Evolutionary conservation across 2,888 invertebrate genomes (phyloP), one percentile per base, ranked within the genome.

Genomic region (Leptinotarsa haldemani): DNA sequence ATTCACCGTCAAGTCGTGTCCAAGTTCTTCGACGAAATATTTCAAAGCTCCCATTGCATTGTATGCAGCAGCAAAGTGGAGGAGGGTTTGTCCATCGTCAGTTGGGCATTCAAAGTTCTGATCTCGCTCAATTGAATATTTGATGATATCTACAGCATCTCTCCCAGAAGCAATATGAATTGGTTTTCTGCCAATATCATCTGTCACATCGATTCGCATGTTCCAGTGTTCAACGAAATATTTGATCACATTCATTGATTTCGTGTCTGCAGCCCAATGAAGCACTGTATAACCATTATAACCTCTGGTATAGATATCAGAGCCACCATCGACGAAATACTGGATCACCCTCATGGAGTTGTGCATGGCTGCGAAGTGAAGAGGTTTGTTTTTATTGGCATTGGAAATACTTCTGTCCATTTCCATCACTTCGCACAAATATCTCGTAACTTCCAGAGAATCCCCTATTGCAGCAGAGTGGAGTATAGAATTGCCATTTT

Each of bases 131-230:
- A 47, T 50, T 1, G 48, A 47, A 48, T 63, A 65, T 70, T 65
- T 65, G 12, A 70, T 46, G 3, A 56, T 56, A 12, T 70, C 65
- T 9, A 65, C 22, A 22, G 70, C 64, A 56, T 70, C n/a, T 16
- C 70, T 65, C 46, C 40, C 40, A 40, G 70, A 65, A 4, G 70
- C 70, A 20, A 65, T 46, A 47, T 65, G 65, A 20, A 52, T 52
- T 18, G 52, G 52, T 52, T n/a, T 52, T 52, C 52, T 52, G 18
- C 52, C 52, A 9, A 52, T 52, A 52, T 52, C 18, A n/a, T 52
- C 52, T n/a, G 52, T 52, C 7, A 52, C n/a, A n/a, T 52, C 18
- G n/a, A 52, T 4, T 52, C 18, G 16, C 52, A 52, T 52, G 16
- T 52, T 52, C 18, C 16, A 7, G 16, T n/a, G 16, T n/a, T 64